Evolutionary conservation across 2,888 invertebrate genomes (phyloP).

Genomic region (Drosophila meridionalis): DNA sequence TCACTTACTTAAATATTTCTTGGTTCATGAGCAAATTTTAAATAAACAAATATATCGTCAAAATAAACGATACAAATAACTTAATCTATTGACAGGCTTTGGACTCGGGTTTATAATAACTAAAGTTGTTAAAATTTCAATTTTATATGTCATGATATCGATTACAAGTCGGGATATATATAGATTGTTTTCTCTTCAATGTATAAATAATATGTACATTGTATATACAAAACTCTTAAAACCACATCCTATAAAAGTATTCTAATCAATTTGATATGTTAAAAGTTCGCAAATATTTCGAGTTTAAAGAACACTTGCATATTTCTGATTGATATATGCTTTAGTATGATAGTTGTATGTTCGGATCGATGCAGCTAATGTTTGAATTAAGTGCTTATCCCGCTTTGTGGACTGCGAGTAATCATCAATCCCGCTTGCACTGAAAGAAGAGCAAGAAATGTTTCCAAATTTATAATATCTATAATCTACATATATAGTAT

Average conservation of each 20-base stretch:
- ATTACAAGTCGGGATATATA: slow-evolving; percentile 30
- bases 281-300: slow-evolving; percentile 32
- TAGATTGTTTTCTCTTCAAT: slow-evolving; percentile 30
- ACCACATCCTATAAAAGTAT: slow-evolving; percentile 59
- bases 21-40: slow-evolving; percentile 24
- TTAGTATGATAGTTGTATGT: slow-evolving; percentile 91
- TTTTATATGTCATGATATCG: slow-evolving; percentile 22
- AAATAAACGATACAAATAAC: slow-evolving; percentile 24
- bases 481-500: neutral
- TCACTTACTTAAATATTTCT: slow-evolving; percentile 45
- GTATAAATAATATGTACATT: slow-evolving; percentile 49
- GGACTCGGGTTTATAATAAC: slow-evolving; percentile 3
- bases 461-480: neutral
- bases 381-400: slow-evolving; percentile 87
- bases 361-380: slow-evolving; percentile 88
- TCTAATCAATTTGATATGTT: slow-evolving; percentile 50
- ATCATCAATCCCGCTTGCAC: slow-evolving; percentile 72
- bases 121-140: slow-evolving; percentile 14
- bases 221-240: slow-evolving; percentile 58
- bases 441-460: slow-evolving; percentile 46
- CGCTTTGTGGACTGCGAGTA: slow-evolving; percentile 79
- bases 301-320: slow-evolving; percentile 86
- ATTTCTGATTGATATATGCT: slow-evolving; percentile 91
- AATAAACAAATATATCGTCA: slow-evolving; percentile 25
- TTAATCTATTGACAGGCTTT: slow-evolving; percentile 45